Conservation (phyloP, 2,113 vertebrate species). For the Syngnathoides biaculeatus region DNA sequence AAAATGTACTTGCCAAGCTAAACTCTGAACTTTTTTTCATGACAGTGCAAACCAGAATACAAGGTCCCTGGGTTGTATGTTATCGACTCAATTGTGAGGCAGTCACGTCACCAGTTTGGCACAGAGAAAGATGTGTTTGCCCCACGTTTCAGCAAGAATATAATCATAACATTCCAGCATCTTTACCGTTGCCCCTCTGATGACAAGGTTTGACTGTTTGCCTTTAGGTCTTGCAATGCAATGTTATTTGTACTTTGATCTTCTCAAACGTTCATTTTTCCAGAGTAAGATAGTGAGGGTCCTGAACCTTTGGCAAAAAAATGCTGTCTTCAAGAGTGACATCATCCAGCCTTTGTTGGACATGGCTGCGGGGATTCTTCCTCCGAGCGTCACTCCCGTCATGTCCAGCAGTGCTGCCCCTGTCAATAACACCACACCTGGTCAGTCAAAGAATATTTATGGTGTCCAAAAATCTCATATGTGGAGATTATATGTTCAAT, state of each 20-base stretch:
- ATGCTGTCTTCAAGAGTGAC: slow-evolving; percentile 97
- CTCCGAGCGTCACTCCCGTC: slow-evolving; percentile 88
- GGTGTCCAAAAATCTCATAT: background rate
- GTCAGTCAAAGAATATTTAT: slow-evolving; percentile 62
- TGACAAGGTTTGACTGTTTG: slow-evolving; percentile 82
- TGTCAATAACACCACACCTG: slow-evolving; percentile 92
- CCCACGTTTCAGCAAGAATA: slow-evolving; percentile 98
- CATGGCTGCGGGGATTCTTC: slow-evolving; percentile 93
- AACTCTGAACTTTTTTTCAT: slow-evolving; percentile 6
- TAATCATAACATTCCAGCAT: slow-evolving; percentile 95
- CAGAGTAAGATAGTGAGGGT: slow-evolving; percentile 98
- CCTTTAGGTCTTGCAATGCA: background rate
- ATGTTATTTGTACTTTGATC: background rate
- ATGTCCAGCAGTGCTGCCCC: slow-evolving; percentile 82
- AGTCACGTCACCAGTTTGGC: slow-evolving; percentile 97
- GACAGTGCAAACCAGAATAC: slow-evolving; percentile 97
- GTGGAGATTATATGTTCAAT: background rate
- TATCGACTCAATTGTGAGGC: slow-evolving; percentile 96
- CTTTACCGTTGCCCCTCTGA: slow-evolving; percentile 95
- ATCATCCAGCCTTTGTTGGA: slow-evolving; percentile 97
- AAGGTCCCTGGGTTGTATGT: slow-evolving; percentile 98
- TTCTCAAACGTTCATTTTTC: slow-evolving; percentile 15
- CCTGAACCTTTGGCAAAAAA: slow-evolving; percentile 98
- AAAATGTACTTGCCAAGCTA: background rate
- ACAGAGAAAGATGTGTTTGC: slow-evolving; percentile 98